These are phyloP conservation scores for Aphelenchoides besseyi DNA, from an alignment of 1,140 invertebrate genomes.

Conservation along the genomic window DNA sequence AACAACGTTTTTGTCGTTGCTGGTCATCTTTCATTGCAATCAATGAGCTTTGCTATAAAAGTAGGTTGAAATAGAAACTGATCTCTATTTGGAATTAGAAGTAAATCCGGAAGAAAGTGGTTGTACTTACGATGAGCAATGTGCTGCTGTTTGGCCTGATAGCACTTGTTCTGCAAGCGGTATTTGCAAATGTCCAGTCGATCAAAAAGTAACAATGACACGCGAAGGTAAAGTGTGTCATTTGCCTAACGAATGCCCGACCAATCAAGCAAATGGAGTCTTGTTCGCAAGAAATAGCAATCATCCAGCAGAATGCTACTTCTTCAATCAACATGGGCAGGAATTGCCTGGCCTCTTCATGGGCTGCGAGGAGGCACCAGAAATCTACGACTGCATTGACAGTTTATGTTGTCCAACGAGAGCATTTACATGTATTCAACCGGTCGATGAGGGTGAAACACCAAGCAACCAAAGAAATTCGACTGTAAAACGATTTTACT, in stretches of 20 bases:
- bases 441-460: conserved; percentile 39
- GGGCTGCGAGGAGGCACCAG: conserved; percentile 50
- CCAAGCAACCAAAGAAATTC: conserved; percentile 12
- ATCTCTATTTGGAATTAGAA: too few relatives aligned
- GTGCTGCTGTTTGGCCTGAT: conserved; percentile 30
- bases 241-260: conserved; percentile 38
- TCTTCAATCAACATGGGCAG: conserved; percentile 41
- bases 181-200: conserved; percentile 25
- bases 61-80: too few relatives aligned
- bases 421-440: conserved; percentile 49
- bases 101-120: conserved; percentile 35
- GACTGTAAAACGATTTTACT: conserved; percentile 43
- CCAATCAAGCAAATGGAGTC: conserved; percentile 39
- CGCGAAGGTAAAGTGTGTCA: conserved; percentile 31
- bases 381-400: conserved; percentile 48
- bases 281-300: conserved; percentile 46
- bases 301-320: conserved; percentile 40
- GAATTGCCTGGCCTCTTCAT: conserved; percentile 41
- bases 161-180: conserved; percentile 16
- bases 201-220: conserved; percentile 20
- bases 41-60: too few relatives aligned
- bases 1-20: too few relatives aligned
- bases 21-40: too few relatives aligned
- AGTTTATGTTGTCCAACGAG: conserved; percentile 50
- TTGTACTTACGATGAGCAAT: conserved; percentile 33